Percentiles rank a stretch among this genome's conserved stretches.
Conservation (phyloP, 1,140 invertebrate genomes). For the Acromyrmex heyeri region DNA sequence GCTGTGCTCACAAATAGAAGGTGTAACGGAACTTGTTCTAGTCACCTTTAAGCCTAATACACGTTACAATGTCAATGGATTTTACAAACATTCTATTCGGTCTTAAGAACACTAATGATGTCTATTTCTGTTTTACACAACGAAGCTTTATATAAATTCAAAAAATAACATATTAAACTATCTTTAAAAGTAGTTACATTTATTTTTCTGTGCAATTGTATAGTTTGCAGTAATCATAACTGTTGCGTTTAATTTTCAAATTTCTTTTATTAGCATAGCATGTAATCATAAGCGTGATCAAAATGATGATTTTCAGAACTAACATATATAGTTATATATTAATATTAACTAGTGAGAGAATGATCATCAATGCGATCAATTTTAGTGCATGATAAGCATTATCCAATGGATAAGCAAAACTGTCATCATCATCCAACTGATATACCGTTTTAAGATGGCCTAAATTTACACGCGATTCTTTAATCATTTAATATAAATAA, state of each 20-base stretch:
- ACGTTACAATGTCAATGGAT: conserved; percentile 69
- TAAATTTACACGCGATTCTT: not conserved
- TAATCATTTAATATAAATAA: conserved; percentile 11
- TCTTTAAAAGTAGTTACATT: not conserved
- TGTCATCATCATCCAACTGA: not conserved
- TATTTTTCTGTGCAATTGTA: not conserved
- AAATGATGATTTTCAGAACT: not conserved
- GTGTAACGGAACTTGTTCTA: conserved; percentile 79
- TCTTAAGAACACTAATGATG: conserved; percentile 1
- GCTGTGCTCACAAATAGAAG: conserved; percentile 68
- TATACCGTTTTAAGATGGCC: not conserved
- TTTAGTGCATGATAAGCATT: conserved; percentile 12
- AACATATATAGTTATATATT: not conserved
- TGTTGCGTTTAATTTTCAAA: not conserved
- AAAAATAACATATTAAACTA: not conserved
- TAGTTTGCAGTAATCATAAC: not conserved
- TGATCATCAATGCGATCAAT: not conserved
- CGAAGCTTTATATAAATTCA: not conserved
- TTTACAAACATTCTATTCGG: conserved; percentile 11
- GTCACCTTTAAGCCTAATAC: conserved; percentile 54
- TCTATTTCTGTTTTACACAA: not conserved
- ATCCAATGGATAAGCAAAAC: not conserved
- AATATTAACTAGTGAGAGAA: not conserved
- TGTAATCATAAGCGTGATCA: not conserved
- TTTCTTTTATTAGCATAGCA: not conserved